phyloP scores from a whole-genome alignment of 23 tunicate species.

The Halocynthia roretzi region DNA sequence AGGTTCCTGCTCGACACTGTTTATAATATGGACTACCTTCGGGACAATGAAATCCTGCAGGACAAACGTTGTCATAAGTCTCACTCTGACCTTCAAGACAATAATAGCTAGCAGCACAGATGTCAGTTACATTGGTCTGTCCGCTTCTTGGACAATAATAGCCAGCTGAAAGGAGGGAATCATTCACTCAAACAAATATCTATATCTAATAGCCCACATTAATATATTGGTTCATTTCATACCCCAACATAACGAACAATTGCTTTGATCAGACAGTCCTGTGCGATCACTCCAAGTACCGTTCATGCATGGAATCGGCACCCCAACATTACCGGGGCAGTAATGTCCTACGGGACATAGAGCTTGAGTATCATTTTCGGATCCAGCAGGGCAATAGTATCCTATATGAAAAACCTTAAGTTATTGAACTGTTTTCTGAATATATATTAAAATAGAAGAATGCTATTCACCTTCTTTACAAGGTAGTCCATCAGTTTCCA shows the following conservation, averaged over 20 bases:
- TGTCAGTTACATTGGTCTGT: conserved; percentile 49
- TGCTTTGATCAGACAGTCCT: conserved; percentile 35
- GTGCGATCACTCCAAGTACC: conserved; percentile 85
- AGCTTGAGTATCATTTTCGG: conserved; percentile 35
- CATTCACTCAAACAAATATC: neutral
- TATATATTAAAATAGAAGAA: neutral
- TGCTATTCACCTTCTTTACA: conserved; percentile 59
- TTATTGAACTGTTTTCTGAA: neutral
- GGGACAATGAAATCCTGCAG: conserved; percentile 70
- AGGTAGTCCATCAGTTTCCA: conserved; percentile 57
- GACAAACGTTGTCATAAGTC: conserved; percentile 71
- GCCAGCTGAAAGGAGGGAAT: conserved; percentile 42
- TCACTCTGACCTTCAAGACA: conserved; percentile 68
- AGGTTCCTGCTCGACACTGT: conserved; percentile 88
- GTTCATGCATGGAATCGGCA: conserved; percentile 48
- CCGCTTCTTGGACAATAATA: conserved; percentile 74
- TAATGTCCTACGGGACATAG: conserved; percentile 71
- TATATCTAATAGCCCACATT: neutral
- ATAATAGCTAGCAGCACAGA: conserved; percentile 66
- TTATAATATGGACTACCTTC: conserved; percentile 59
- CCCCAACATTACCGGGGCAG: conserved; percentile 50
- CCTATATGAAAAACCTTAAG: conserved; percentile 24
- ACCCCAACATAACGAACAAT: conserved; percentile 61
- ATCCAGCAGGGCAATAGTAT: conserved; percentile 73
- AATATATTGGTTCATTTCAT: neutral